Conservation (phyloP, 2,797 vertebrate genomes). For the Argya squamiceps region DNA sequence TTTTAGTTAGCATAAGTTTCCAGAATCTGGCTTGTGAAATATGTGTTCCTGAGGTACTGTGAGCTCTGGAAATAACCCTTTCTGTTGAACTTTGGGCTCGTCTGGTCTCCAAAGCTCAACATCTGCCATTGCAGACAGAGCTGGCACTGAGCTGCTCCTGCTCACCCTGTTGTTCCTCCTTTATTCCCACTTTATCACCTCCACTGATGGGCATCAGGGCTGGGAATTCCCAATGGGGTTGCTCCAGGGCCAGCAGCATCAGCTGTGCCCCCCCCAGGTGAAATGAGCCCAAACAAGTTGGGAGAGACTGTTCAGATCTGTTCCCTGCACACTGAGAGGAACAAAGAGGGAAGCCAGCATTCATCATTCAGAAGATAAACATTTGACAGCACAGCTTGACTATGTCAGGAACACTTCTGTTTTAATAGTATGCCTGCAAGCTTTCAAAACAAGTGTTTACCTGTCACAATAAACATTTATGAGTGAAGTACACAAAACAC, state of each 20-base stretch:
- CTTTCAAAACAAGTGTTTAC: slow-evolving; percentile 84
- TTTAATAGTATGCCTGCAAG: slow-evolving; percentile 80
- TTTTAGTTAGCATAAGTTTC: neutral
- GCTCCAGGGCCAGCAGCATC: neutral
- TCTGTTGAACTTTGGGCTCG: neutral
- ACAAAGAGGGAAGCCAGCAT: slow-evolving; percentile 50
- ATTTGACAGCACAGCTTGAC: slow-evolving; percentile 79
- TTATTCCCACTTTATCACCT: neutral
- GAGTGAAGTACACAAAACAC: slow-evolving; percentile 79
- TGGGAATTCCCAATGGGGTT: neutral
- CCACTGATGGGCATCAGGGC: neutral
- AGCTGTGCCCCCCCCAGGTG: neutral
- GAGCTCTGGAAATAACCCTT: neutral
- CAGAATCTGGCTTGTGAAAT: neutral
- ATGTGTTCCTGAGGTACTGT: neutral
- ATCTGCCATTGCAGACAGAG: neutral
- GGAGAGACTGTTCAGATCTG: neutral
- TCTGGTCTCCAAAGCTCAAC: neutral
- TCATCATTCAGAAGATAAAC: slow-evolving; percentile 75
- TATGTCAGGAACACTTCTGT: slow-evolving; percentile 80
- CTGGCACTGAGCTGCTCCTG: neutral
- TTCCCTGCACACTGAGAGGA: slow-evolving; percentile 18
- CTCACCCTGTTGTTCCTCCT: neutral
- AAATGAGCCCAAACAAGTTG: neutral
- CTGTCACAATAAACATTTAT: slow-evolving; percentile 83